Evolutionary conservation across 2,113 vertebrate species (phyloP).

Genomic region (Eira barbara): DNA sequence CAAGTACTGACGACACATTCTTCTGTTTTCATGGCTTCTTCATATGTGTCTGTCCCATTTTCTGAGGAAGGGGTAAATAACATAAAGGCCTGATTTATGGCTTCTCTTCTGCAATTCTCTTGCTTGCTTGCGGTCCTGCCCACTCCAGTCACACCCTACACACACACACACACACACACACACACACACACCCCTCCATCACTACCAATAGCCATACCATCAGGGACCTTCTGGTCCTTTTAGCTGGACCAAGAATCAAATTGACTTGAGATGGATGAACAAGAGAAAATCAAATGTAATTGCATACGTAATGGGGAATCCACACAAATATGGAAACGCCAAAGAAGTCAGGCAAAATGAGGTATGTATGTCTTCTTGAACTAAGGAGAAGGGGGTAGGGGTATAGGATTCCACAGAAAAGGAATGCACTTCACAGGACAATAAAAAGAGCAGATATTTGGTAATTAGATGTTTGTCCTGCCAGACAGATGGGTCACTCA

Average conservation of each 20-base stretch:
- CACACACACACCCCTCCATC: not conserved
- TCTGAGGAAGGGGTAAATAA: not conserved
- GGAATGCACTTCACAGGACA: not conserved
- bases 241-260: not conserved
- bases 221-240: not conserved
- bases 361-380: not conserved
- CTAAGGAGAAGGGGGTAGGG: not conserved
- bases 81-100: not conserved
- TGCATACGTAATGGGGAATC: not conserved
- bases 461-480: not conserved
- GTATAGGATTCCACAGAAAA: not conserved
- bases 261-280: not conserved
- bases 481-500: not conserved
- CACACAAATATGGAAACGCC: not conserved
- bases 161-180: no score
- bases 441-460: not conserved
- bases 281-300: not conserved
- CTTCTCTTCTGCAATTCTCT: not conserved
- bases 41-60: not conserved
- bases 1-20: not conserved
- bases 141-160: not conserved
- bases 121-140: not conserved
- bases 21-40: not conserved
- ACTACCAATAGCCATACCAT: not conserved
- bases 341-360: not conserved